phyloP scores from a whole-genome alignment of 1,140 invertebrate species.

The Caerostris darwini region DNA sequence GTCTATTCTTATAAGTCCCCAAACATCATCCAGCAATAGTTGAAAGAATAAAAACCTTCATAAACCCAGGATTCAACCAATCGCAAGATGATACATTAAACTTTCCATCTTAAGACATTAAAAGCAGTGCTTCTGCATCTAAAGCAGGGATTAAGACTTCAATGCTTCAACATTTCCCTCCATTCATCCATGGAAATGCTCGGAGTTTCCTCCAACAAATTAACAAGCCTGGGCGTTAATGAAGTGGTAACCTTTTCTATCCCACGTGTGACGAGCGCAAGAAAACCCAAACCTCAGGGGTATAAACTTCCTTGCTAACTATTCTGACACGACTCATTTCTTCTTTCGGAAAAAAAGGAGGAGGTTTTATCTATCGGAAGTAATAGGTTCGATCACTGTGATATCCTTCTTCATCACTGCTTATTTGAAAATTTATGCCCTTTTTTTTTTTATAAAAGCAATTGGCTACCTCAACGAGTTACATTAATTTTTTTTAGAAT shows the following conservation, averaged over 20 bases:
- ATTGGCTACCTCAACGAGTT: too few species aligned
- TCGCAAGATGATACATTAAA: not conserved
- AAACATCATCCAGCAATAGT: too few species aligned
- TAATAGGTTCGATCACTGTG: not conserved
- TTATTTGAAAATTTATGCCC: too few species aligned
- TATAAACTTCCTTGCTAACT: conserved; percentile 18
- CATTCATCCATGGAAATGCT: not conserved
- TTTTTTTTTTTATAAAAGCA: too few species aligned
- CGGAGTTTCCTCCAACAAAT: not conserved
- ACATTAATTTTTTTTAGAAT: too few species aligned
- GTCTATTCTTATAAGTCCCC: too few species aligned
- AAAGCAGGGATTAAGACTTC: not conserved
- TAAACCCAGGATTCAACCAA: not conserved
- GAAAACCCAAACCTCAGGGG: not conserved
- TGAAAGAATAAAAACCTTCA: not conserved
- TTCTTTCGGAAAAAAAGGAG: not conserved
- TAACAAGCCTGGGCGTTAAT: not conserved
- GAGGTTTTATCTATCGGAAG: not conserved
- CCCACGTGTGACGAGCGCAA: not conserved
- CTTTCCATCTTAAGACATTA: not conserved
- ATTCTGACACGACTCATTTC: not conserved
- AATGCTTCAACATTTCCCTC: not conserved
- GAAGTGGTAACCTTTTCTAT: not conserved
- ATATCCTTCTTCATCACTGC: not conserved
- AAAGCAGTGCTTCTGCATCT: not conserved